phyloP scores from a whole-genome alignment of 2,797 vertebrate species.

The Galago senegalensis region DNA sequence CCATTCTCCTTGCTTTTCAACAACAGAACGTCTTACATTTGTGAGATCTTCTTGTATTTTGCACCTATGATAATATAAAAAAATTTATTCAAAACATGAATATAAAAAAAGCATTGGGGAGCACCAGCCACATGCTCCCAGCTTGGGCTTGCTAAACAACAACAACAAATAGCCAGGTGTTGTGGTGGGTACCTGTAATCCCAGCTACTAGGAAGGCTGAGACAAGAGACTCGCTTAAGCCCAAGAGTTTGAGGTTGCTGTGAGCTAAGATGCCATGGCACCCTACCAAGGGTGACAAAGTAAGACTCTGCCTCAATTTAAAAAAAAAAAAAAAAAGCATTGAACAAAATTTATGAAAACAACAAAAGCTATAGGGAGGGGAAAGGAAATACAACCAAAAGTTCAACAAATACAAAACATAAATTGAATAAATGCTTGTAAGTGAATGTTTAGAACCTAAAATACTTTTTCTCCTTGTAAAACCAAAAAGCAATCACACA shows the following conservation, averaged over 20 bases:
- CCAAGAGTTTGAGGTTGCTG: too few species aligned
- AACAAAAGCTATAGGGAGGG: conserved; percentile 33
- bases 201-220: too few species aligned
- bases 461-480: conserved; percentile 54
- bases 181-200: too few species aligned
- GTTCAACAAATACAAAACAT: conserved; percentile 18
- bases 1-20: conserved; percentile 90
- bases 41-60: conserved; percentile 89
- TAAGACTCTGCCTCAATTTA: too few species aligned
- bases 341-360: conserved; percentile 49
- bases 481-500: conserved; percentile 10
- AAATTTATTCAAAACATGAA: conserved; percentile 26
- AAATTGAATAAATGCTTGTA: conserved; percentile 49
- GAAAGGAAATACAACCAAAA: conserved; percentile 34
- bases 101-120: background rate
- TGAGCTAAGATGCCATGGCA: too few species aligned
- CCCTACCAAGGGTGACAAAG: too few species aligned
- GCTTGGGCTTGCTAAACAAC: too few species aligned
- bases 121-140: too few species aligned
- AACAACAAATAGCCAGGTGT: too few species aligned
- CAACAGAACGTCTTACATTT: conserved; percentile 83
- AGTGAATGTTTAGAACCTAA: conserved; percentile 13
- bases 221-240: too few species aligned
- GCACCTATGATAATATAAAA: conserved; percentile 86
- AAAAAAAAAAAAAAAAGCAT: background rate